Evolutionary conservation across 2,888 invertebrate genomes (phyloP), one percentile per base, ranked within the genome.

Genomic region (Drosophila longiperda): DNA sequence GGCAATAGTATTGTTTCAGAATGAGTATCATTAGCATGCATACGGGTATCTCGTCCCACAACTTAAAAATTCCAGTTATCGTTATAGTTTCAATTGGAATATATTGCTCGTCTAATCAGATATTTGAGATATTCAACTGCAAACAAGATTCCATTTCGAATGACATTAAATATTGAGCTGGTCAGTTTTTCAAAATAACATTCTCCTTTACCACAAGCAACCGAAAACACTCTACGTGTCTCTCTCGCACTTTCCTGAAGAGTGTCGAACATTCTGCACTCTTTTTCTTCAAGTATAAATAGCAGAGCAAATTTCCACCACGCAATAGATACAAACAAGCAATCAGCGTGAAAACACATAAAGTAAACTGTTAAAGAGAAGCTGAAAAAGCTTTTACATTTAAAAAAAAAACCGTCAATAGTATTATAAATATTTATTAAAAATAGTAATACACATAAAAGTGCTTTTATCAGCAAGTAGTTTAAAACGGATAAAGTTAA

Each of bases 251-350:
- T n/a, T 48, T 38, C 40, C 6, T 11, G 53, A 59, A 66, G 3
- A 2, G 8, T 23, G 53, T 49, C 34, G 85, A 78, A 40, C 32
- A 0, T 59, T 74, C 65, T 50, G 9, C 20, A 29, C 64, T 36
- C 42, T 80, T 54, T 61, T 64, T 85, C 68, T 8, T 4, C 8
- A 42, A n/a, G 81, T 82, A 82, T 82, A 82, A 80, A 82, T 83
- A 83, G 58, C 40, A 32, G 55, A 8, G 61, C 36, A n/a, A 38
- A 36, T 60, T 65, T 60, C 8, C 40, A 53, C 60, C 54, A 12
- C 58, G 8, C 0, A 63, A 64, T 73, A 86, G 50, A 83, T 80
- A 34, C 65, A 50, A 60, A 26, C 73, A 66, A 77, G 38, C 61
- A 75, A 23, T 20, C 29, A 23, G 36, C 54, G 70, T 45, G 68